Percentiles rank a stretch among this genome's conserved stretches.
These are phyloP conservation scores for Rhyzopertha dominica DNA, from an alignment of 1,140 invertebrate genomes.

Conservation along the genomic window DNA sequence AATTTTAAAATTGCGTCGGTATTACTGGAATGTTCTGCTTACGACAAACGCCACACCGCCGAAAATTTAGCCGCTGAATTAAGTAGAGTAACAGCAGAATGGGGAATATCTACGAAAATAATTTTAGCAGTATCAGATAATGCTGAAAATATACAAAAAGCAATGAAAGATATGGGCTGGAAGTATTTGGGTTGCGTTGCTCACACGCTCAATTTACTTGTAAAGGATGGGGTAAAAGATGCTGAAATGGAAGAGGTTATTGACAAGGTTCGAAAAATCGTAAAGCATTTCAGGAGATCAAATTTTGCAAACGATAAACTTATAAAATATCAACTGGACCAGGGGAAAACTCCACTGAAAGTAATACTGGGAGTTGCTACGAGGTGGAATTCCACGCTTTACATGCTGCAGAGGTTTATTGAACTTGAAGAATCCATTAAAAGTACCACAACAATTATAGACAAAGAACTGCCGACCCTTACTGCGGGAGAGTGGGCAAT, in stretches of 20 bases:
- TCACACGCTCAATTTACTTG: constrained; percentile 32
- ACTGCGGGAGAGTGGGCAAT: too few species aligned
- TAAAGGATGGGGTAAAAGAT: constrained; percentile 10
- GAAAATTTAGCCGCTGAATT: constrained; percentile 18
- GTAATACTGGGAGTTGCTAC: constrained; percentile 33
- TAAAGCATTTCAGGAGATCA: constrained; percentile 31
- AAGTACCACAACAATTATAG: too few species aligned
- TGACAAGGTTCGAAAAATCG: constrained; percentile 27
- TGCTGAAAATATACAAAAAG: constrained; percentile 32
- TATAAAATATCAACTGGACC: constrained; percentile 13
- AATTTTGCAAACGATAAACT: constrained; percentile 26
- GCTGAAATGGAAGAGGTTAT: constrained; percentile 5
- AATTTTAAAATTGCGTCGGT: constrained; percentile 10
- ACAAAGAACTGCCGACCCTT: too few species aligned
- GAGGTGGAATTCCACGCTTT: constrained; percentile 40
- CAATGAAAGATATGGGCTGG: constrained; percentile 21
- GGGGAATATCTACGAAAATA: constrained; percentile 29
- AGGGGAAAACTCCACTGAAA: constrained; percentile 8
- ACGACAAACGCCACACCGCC: constrained; percentile 18
- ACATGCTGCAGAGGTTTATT: constrained; percentile 38
- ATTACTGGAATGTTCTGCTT: constrained; percentile 18
- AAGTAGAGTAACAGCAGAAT: constrained; percentile 23
- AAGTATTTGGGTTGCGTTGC: constrained; percentile 35
- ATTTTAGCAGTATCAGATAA: constrained; percentile 34
- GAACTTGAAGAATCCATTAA: constrained; percentile 24